Percentiles rank a stretch among this genome's conserved stretches.
These are phyloP conservation scores for Drosophila virilis DNA, from an alignment of 1,140 invertebrate species.

Conservation along the genomic window DNA sequence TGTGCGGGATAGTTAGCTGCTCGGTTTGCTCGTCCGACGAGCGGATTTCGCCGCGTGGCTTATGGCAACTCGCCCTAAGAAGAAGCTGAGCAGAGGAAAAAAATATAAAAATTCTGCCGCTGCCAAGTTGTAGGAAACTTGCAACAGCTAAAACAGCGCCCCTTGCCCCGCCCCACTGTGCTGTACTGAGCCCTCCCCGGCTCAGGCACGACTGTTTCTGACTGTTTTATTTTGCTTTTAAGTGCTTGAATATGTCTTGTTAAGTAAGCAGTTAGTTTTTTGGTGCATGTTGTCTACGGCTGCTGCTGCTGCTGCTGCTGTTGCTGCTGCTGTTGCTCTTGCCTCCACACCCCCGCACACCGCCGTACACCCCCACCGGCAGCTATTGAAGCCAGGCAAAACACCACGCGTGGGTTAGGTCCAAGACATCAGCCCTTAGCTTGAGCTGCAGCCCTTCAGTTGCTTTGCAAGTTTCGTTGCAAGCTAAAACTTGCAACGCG, in stretches of 20 bases:
- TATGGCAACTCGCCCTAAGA: conserved; percentile 9
- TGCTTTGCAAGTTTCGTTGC: conserved; percentile 53
- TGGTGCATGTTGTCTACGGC: conserved; percentile 53
- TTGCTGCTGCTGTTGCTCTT: not conserved
- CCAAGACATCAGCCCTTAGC: conserved; percentile 1
- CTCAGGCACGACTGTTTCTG: not conserved
- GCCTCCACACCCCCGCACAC: not conserved
- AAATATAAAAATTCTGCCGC: conserved; percentile 2
- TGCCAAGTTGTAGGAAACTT: conserved; percentile 36
- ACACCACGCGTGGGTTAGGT: not conserved
- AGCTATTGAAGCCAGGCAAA: too few relatives aligned
- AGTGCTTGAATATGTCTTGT: conserved; percentile 82
- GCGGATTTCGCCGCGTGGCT: conserved; percentile 33
- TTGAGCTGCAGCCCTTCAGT: conserved; percentile 18
- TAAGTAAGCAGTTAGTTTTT: conserved; percentile 81
- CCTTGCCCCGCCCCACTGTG: not conserved
- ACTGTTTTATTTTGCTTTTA: conserved; percentile 76
- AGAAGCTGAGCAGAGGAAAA: not conserved
- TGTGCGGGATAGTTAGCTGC: not conserved
- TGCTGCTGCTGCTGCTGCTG: conserved; percentile 1
- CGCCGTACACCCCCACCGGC: not conserved
- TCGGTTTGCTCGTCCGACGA: conserved; percentile 21
- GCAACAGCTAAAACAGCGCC: conserved; percentile 23
- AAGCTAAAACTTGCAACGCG: conserved; percentile 65
- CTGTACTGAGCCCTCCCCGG: not conserved